These are phyloP conservation scores for Protonemura montana DNA, from an alignment of 2,888 invertebrate species.

Conservation along the genomic window DNA sequence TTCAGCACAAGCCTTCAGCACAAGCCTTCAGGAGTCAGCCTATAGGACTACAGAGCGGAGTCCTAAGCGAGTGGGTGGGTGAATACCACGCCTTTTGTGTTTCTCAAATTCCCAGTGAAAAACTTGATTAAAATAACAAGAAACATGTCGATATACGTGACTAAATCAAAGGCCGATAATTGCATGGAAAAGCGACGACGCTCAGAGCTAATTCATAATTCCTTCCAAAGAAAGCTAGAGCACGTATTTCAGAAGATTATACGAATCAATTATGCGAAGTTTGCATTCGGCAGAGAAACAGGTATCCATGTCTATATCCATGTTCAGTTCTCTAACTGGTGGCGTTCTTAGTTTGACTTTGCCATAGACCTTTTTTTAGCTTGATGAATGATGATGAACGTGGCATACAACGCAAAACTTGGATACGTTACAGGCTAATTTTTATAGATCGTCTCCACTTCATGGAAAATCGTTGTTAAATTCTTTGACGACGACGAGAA, in stretches of 20 bases:
- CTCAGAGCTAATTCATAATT: constrained; percentile 31
- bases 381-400: not conserved
- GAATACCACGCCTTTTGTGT: not conserved
- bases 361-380: not conserved
- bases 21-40: not conserved
- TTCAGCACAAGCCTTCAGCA: not conserved
- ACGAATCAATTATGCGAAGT: constrained; percentile 2
- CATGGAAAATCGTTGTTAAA: not conserved
- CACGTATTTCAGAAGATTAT: constrained; percentile 21
- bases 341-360: not conserved
- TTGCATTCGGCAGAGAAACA: not conserved
- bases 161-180: constrained; percentile 18
- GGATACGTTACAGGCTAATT: not conserved
- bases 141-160: constrained; percentile 25
- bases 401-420: not conserved
- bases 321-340: not conserved
- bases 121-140: not conserved
- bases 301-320: not conserved
- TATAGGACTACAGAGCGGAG: not conserved
- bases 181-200: constrained; percentile 13
- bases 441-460: not conserved
- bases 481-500: constrained; percentile 14
- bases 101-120: not conserved
- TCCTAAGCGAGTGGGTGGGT: not conserved
- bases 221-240: constrained; percentile 15